These are phyloP conservation scores for Scaptodrosophila latifasciaeformis DNA, from an alignment of 2,888 invertebrate species.

Conservation along the genomic window DNA sequence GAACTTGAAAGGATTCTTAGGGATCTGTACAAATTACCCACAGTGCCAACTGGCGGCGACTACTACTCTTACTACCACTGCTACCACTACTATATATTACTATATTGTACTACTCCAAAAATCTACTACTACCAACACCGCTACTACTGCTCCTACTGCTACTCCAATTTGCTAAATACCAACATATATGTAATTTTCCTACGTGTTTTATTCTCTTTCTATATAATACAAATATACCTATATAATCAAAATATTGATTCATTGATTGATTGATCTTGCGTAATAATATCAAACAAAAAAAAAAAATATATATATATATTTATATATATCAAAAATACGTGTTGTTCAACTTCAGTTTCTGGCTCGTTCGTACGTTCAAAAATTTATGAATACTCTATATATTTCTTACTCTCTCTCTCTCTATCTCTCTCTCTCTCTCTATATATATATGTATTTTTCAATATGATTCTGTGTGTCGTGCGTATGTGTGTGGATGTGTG, in stretches of 20 bases:
- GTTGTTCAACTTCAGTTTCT: conserved; percentile 55
- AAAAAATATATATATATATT: conserved; percentile 26
- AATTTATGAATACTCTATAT: neutral
- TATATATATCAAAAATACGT: conserved; percentile 28
- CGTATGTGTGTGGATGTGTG: conserved; percentile 30
- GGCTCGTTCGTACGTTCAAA: conserved; percentile 54
- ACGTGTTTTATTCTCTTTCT: conserved; percentile 45
- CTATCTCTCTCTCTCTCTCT: too few species aligned
- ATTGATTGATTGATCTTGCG: neutral
- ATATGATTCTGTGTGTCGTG: neutral
- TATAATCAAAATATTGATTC: too few species aligned
- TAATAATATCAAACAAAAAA: too few species aligned
- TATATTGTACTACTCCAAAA: neutral
- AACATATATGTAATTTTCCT: conserved; percentile 54
- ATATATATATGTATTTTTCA: neutral
- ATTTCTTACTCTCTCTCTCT: too few species aligned
- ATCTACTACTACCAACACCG: conserved; percentile 22
- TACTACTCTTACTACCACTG: conserved; percentile 35
- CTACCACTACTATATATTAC: conserved; percentile 1
- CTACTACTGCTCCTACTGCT: conserved; percentile 34
- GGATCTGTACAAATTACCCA: too few species aligned
- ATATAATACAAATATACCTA: conserved; percentile 16
- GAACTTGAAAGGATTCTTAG: conserved; percentile 31
- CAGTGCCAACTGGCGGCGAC: conserved; percentile 44
- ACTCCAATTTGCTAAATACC: conserved; percentile 43